Conservation (phyloP, 2,797 vertebrate genomes). For the Champsocephalus esox region DNA sequence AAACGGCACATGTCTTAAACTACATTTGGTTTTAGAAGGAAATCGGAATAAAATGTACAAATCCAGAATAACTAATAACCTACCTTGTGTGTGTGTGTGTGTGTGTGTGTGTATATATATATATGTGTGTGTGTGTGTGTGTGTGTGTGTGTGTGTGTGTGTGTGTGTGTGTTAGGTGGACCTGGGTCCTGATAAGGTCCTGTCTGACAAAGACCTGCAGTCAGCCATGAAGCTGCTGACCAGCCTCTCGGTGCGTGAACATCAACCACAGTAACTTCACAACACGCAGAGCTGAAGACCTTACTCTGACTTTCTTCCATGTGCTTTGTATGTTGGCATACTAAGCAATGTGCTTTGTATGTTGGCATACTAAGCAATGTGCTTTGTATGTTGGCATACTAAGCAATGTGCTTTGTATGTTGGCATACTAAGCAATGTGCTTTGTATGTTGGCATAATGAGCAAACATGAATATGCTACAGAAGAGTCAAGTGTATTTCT, state of each 20-base stretch:
- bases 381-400: not conserved
- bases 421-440: not conserved
- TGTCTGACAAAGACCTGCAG: conserved; percentile 97
- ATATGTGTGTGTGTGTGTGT: no score
- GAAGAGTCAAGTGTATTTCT: not conserved
- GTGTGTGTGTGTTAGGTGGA: conserved; percentile 86
- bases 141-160: conserved; percentile 1
- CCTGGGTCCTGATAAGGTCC: conserved; percentile 95
- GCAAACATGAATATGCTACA: not conserved
- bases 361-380: not conserved
- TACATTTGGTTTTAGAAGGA: not conserved
- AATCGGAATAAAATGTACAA: no score
- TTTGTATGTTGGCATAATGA: not conserved
- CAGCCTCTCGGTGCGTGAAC: conserved; percentile 89
- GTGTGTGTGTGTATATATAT: no score
- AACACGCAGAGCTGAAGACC: no score
- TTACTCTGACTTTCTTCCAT: no score
- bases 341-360: not conserved
- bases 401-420: not conserved
- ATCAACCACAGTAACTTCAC: no score
- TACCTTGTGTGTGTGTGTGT: no score
- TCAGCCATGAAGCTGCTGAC: conserved; percentile 92
- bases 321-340: not conserved
- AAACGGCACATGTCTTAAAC: not conserved
- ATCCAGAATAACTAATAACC: not conserved